These are phyloP conservation scores for Brenthis daphne DNA, from an alignment of 2,888 invertebrate species.

Conservation along the genomic window DNA sequence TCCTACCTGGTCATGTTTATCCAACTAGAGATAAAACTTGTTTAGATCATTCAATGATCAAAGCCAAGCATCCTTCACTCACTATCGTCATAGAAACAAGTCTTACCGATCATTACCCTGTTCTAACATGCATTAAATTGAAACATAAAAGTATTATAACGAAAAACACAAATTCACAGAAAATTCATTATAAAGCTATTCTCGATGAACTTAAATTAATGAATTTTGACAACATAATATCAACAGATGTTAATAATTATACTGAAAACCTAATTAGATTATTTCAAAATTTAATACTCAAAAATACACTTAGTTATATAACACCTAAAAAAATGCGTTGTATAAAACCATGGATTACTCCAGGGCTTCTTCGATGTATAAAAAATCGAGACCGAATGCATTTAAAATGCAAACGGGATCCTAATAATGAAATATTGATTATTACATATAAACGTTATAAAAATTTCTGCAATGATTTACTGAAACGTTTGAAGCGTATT, in stretches of 20 bases:
- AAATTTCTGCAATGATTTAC: background rate
- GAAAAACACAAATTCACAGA: background rate
- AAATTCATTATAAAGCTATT: background rate
- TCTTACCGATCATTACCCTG: background rate
- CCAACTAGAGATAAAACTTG: background rate
- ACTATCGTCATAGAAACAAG: no score
- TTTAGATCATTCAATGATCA: background rate
- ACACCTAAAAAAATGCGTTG: background rate
- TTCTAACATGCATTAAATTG: background rate
- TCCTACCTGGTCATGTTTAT: background rate
- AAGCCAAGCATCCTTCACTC: background rate
- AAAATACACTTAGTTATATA: background rate
- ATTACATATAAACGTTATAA: background rate
- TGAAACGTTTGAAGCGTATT: background rate
- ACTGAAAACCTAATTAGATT: background rate
- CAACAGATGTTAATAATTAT: background rate
- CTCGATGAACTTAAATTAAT: background rate
- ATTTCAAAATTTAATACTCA: background rate
- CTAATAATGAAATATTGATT: background rate
- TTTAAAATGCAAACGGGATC: background rate
- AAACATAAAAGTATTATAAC: background rate
- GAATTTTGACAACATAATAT: background rate
- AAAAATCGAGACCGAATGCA: conserved; percentile 2
- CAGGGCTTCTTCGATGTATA: background rate
- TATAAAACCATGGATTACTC: background rate